A percentile compares a stretch with the other conserved stretches of the same genome.
These are phyloP conservation scores for Echiichthys vipera DNA, from an alignment of 2,797 vertebrate species.

Conservation along the genomic window DNA sequence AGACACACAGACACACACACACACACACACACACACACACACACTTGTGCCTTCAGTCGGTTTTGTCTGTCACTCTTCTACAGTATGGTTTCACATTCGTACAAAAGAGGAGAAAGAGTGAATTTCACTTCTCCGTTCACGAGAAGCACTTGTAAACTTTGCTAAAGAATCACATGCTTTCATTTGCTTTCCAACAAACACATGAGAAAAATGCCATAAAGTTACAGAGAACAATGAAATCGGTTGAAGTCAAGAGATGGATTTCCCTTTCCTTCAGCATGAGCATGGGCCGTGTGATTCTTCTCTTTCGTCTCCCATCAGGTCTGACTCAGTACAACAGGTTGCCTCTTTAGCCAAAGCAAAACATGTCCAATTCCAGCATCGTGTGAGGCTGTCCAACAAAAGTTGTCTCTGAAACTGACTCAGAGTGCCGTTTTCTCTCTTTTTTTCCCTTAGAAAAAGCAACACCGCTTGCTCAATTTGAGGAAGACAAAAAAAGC, in stretches of 20 bases:
- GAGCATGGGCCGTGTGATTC: constrained; percentile 15
- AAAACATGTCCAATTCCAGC: constrained; percentile 37
- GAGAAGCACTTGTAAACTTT: not conserved
- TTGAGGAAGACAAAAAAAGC: constrained; percentile 17
- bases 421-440: not conserved
- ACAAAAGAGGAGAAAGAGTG: not conserved
- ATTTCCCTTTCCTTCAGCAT: constrained; percentile 12
- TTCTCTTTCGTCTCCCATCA: constrained; percentile 23
- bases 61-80: constrained; percentile 17
- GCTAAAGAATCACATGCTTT: constrained; percentile 2
- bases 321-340: constrained; percentile 16
- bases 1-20: constrained; percentile 56
- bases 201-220: not conserved
- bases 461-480: constrained; percentile 25
- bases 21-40: constrained; percentile 54
- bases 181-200: not conserved
- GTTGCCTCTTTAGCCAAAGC: constrained; percentile 23
- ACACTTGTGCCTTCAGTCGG: constrained; percentile 33
- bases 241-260: constrained; percentile 5
- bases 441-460: constrained; percentile 1
- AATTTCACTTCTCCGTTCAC: not conserved
- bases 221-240: constrained; percentile 9
- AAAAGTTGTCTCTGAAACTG: constrained; percentile 24
- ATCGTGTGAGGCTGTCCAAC: constrained; percentile 21
- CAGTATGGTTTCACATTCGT: not conserved